Conservation (phyloP, 2,797 vertebrate genomes). For the Anguilla anguilla region DNA sequence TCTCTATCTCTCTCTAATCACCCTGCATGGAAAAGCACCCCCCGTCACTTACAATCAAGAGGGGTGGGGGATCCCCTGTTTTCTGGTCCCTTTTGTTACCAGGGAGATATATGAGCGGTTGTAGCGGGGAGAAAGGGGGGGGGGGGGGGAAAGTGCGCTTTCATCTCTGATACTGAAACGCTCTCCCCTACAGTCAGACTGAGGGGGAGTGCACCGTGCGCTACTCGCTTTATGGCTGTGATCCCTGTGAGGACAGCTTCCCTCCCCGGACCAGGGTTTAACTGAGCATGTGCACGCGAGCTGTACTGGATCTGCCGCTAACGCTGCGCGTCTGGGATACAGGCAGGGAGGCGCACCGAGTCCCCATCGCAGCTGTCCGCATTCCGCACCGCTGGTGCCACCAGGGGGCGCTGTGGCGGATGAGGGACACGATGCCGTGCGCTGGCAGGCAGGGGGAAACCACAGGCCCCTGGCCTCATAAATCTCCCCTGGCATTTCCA, state of each 20-base stretch:
- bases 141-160: neutral
- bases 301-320: neutral
- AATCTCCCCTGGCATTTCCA: neutral
- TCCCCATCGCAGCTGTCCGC: neutral
- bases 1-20: neutral
- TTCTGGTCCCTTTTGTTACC: neutral
- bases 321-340: neutral
- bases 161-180: neutral
- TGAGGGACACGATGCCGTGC: neutral
- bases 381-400: constrained; percentile 32
- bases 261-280: neutral
- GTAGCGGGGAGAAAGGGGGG: neutral
- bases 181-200: neutral
- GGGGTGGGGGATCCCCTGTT: neutral
- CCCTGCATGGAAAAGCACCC: neutral
- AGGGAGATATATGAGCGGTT: neutral
- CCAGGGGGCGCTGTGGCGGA: constrained; percentile 55
- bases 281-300: neutral
- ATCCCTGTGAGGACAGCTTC: neutral
- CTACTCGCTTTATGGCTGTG: neutral
- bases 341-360: neutral
- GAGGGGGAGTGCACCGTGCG: neutral
- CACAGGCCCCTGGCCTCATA: neutral
- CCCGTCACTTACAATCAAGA: neutral
- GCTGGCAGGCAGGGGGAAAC: neutral